phyloP scores from a whole-genome alignment of 2,797 vertebrate species.

The Danio jaintianensis region DNA sequence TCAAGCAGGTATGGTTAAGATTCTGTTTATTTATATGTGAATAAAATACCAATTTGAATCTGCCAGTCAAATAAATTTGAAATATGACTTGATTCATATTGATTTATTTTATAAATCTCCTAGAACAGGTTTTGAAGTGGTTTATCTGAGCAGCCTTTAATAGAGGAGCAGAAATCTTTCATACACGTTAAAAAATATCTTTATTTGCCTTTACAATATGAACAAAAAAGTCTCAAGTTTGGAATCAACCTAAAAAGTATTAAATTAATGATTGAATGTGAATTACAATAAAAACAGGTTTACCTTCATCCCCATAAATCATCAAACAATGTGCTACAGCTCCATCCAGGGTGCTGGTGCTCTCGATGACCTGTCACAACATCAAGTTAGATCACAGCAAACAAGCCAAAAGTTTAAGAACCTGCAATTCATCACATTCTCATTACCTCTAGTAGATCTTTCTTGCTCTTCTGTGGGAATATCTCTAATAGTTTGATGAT shows the following conservation, averaged over 20 bases:
- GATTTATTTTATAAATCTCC: not conserved
- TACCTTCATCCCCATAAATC: constrained; percentile 80
- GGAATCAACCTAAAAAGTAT: not conserved
- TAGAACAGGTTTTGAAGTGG: too few species aligned
- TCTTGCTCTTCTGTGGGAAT: constrained; percentile 83
- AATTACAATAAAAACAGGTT: not conserved
- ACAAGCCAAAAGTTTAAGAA: not conserved
- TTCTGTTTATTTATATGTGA: too few species aligned
- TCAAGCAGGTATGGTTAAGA: too few species aligned
- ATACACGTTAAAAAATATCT: too few species aligned
- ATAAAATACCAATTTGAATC: too few species aligned
- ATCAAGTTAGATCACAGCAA: constrained; percentile 14
- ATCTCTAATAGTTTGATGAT: constrained; percentile 79
- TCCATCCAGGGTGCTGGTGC: constrained; percentile 85
- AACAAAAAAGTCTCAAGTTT: too few species aligned
- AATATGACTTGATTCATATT: too few species aligned
- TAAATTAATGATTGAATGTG: not conserved
- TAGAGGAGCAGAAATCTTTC: too few species aligned
- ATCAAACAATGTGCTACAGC: constrained; percentile 83
- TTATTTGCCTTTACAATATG: too few species aligned
- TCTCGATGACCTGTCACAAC: constrained; percentile 80
- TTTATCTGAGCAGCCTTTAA: too few species aligned
- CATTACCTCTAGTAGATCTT: constrained; percentile 80
- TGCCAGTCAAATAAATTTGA: too few species aligned
- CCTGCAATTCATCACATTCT: too few species aligned